phyloP scores from a whole-genome alignment of 2,888 invertebrate genomes.

The Philonicus albiceps region DNA sequence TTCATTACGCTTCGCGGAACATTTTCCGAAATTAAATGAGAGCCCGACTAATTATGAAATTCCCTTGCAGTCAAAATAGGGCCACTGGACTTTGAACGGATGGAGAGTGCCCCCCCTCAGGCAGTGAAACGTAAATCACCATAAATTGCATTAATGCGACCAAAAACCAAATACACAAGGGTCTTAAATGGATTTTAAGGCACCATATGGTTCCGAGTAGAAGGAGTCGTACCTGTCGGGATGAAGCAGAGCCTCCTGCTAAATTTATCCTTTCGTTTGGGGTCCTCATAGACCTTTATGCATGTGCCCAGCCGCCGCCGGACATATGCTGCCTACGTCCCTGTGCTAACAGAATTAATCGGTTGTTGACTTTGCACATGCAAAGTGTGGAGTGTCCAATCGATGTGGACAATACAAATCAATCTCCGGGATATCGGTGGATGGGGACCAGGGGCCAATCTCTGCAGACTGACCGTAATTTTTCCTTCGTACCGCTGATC shows the following conservation, averaged over 20 bases:
- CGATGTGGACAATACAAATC: slow-evolving; percentile 15
- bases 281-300: neutral
- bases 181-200: slow-evolving; percentile 28
- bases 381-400: slow-evolving; percentile 1
- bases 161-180: slow-evolving; percentile 21
- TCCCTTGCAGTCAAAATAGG: neutral
- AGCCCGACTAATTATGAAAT: slow-evolving; percentile 14
- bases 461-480: neutral
- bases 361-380: slow-evolving; percentile 23
- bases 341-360: slow-evolving; percentile 15
- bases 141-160: slow-evolving; percentile 29
- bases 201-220: neutral
- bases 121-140: neutral
- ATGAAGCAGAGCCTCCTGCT: neutral
- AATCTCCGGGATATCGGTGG: neutral
- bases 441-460: neutral
- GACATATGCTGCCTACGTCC: neutral
- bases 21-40: slow-evolving; percentile 14
- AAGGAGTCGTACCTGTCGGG: slow-evolving; percentile 7
- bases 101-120: neutral
- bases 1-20: slow-evolving; percentile 14
- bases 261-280: neutral
- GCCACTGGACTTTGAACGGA: neutral
- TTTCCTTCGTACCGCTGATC: neutral
- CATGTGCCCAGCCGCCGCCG: neutral